Conservation (phyloP, 2,797 vertebrate genomes). For the Pantherophis vulpinus region DNA sequence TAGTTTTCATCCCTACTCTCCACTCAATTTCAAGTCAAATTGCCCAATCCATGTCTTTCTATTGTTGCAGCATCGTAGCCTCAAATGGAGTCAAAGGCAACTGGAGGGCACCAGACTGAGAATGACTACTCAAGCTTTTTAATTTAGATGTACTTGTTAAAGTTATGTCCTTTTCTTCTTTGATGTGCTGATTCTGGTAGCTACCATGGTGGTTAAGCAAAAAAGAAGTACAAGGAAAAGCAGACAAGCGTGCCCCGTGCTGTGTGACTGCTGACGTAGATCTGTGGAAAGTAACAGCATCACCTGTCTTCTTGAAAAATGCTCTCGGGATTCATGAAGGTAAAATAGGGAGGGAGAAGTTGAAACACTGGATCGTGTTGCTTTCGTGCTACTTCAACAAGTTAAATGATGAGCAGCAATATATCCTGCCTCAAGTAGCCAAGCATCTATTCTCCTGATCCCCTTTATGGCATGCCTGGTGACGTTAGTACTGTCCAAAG, state of each 20-base stretch:
- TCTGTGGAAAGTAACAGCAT: not conserved
- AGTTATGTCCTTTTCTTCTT: not conserved
- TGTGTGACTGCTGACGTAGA: not conserved
- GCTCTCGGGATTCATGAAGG: not conserved
- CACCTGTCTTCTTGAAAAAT: not conserved
- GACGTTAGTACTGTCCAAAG: slow-evolving; percentile 10
- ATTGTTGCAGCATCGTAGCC: not conserved
- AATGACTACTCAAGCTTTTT: not conserved
- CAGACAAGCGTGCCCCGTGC: not conserved
- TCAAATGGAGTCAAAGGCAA: not conserved
- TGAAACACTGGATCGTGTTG: not conserved
- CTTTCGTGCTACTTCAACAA: not conserved
- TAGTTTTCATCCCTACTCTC: not conserved
- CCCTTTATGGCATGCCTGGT: not conserved
- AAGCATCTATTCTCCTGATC: not conserved
- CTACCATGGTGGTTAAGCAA: not conserved
- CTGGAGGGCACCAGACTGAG: not conserved
- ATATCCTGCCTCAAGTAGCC: not conserved
- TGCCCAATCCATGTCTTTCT: not conserved
- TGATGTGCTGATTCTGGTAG: not conserved
- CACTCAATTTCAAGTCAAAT: not conserved
- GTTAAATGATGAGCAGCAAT: not conserved
- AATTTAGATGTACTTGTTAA: not conserved
- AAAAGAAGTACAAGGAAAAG: not conserved
- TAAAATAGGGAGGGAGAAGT: not conserved